Percentiles rank a stretch among this genome's conserved stretches.
phyloP scores from a whole-genome alignment of 2,797 vertebrate species.

The Pseudomugil tenellus region DNA sequence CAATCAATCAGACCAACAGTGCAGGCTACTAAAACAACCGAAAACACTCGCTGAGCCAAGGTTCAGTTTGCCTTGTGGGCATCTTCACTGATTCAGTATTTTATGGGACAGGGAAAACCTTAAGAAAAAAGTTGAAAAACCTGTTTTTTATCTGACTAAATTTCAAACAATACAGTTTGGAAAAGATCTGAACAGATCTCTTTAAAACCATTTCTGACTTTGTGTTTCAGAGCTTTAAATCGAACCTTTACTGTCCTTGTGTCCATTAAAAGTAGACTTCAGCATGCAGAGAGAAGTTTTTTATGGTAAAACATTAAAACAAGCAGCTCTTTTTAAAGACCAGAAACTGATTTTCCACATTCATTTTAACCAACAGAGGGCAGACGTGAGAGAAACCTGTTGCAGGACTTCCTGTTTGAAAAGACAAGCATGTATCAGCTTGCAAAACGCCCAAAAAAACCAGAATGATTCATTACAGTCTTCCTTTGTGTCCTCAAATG shows the following conservation, averaged over 20 bases:
- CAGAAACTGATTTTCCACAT: conserved; percentile 2
- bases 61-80: too few species aligned
- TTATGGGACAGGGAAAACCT: too few species aligned
- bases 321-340: not conserved
- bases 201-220: not conserved
- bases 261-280: not conserved
- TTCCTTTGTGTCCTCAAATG: not conserved
- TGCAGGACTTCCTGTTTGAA: not conserved
- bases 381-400: not conserved
- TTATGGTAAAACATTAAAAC: not conserved
- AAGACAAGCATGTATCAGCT: not conserved
- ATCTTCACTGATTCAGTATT: too few species aligned
- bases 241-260: not conserved
- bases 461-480: conserved; percentile 15
- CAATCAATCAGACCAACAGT: too few species aligned
- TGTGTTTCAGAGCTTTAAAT: not conserved
- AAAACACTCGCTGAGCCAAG: too few species aligned
- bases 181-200: not conserved
- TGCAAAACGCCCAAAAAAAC: not conserved
- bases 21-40: too few species aligned
- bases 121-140: not conserved
- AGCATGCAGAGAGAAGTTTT: not conserved
- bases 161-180: not conserved
- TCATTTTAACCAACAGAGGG: conserved; percentile 32
- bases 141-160: not conserved